Conservation (phyloP, 2,888 invertebrate species). For the Mesorhabditis spiculigera region DNA sequence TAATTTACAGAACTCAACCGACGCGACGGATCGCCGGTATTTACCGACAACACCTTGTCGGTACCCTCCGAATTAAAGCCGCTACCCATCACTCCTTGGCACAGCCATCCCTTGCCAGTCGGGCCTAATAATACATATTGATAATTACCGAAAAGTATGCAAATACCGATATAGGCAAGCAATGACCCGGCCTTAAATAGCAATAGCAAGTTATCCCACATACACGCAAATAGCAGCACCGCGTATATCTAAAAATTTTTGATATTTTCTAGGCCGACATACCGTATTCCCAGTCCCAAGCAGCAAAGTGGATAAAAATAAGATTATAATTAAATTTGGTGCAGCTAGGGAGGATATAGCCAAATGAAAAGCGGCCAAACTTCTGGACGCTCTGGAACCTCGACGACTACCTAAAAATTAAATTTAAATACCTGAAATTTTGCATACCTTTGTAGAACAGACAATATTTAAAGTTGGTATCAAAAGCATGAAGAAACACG, state of each 20-base stretch:
- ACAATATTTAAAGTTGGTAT: not conserved
- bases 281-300: not conserved
- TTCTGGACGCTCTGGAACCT: not conserved
- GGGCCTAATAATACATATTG: not conserved
- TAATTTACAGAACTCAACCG: not conserved
- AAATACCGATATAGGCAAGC: not conserved
- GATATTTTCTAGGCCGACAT: not conserved
- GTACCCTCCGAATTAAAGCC: not conserved
- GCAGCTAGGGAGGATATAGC: not conserved
- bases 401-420: constrained; percentile 6
- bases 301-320: not conserved
- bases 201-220: not conserved
- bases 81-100: constrained; percentile 1
- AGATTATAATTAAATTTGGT: not conserved
- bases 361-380: not conserved
- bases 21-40: not conserved
- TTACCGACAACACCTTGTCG: not conserved
- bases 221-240: not conserved
- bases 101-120: not conserved
- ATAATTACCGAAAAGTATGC: not conserved
- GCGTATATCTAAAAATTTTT: not conserved
- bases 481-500: not conserved
- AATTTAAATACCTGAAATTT: not conserved
- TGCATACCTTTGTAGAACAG: constrained; percentile 1
- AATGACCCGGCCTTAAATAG: not conserved